Evolutionary conservation across 35 echinoderm and acorn worm genomes (phyloP).

Genomic region (Lytechinus pictus): DNA sequence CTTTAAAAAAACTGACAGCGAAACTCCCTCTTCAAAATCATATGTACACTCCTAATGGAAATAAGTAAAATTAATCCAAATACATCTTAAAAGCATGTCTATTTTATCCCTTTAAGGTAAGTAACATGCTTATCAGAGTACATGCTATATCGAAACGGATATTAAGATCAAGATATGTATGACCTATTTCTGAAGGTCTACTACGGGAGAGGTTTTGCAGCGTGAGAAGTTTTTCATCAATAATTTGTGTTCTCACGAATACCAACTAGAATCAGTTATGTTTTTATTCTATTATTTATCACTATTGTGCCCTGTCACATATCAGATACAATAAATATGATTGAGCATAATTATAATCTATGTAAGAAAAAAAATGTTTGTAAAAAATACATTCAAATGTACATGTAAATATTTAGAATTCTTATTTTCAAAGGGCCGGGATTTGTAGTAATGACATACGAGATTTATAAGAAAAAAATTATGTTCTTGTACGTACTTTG

Average conservation of each 20-base stretch:
- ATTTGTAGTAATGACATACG: too few relatives aligned
- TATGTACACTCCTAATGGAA: too few relatives aligned
- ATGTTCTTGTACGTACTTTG: not conserved
- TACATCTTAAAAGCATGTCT: too few relatives aligned
- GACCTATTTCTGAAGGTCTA: not conserved
- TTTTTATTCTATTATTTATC: too few relatives aligned
- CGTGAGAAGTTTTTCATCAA: not conserved
- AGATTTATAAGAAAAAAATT: not conserved
- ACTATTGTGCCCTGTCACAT: not conserved
- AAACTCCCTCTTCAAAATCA: too few relatives aligned
- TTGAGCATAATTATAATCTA: not conserved
- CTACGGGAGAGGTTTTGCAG: not conserved
- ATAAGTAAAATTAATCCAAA: too few relatives aligned
- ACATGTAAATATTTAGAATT: too few relatives aligned
- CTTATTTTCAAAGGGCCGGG: too few relatives aligned
- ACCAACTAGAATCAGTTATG: not conserved
- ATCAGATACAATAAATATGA: not conserved
- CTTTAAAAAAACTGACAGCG: too few relatives aligned
- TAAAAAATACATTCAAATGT: too few relatives aligned
- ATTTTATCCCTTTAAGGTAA: too few relatives aligned
- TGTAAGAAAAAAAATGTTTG: too few relatives aligned
- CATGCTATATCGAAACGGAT: not conserved
- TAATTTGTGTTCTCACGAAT: not conserved
- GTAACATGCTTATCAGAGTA: not conserved
- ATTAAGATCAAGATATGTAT: not conserved